These are phyloP conservation scores for Parazoanthus atlanticus DNA, from an alignment of 92 coral and sea anemone species.

Conservation along the genomic window DNA sequence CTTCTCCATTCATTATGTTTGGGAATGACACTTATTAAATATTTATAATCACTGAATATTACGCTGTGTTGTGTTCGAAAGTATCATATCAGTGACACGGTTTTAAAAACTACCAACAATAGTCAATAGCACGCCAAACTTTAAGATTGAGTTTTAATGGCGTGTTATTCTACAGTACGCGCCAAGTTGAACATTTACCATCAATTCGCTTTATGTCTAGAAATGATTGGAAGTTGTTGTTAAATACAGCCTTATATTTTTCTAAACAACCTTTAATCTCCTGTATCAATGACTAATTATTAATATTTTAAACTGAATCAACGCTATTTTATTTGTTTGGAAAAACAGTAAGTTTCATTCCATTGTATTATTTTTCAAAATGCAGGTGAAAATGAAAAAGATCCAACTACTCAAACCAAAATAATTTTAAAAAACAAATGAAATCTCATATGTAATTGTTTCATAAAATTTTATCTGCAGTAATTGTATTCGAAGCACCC, in stretches of 20 bases:
- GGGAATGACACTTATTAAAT: constrained; percentile 5
- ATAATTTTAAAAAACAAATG: not conserved
- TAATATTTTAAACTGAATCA: not conserved
- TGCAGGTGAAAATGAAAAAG: not conserved
- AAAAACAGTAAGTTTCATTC: not conserved
- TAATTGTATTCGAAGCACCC: too few relatives aligned
- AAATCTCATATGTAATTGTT: not conserved
- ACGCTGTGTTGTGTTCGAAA: not conserved
- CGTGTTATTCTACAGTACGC: not conserved
- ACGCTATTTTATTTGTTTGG: too few relatives aligned
- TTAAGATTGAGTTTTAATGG: too few relatives aligned
- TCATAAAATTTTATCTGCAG: not conserved
- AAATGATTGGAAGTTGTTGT: not conserved
- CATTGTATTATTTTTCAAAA: not conserved
- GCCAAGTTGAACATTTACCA: too few relatives aligned
- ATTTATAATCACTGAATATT: not conserved
- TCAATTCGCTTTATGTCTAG: not conserved
- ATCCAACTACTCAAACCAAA: not conserved
- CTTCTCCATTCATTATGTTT: not conserved
- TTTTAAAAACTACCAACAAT: not conserved
- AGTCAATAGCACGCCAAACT: too few relatives aligned
- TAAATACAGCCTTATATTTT: not conserved
- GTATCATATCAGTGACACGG: not conserved
- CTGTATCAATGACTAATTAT: not conserved
- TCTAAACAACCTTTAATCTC: not conserved